Conservation (phyloP, 2,797 vertebrate genomes). For the Malacoraja senta region DNA sequence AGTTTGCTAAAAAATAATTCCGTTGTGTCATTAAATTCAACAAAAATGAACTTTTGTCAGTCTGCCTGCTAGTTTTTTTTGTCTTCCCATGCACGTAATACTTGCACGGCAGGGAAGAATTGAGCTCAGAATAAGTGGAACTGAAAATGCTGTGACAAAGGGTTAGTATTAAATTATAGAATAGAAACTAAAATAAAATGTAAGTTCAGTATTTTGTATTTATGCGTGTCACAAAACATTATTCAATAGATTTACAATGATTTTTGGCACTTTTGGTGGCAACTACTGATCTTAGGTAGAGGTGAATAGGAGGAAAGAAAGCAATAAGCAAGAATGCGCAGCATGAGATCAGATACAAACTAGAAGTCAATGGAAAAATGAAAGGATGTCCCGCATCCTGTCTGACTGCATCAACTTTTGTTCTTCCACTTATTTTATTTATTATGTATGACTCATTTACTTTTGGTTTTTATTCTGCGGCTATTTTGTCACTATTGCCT, state of each 20-base stretch:
- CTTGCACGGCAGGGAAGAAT: not conserved
- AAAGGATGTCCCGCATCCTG: not conserved
- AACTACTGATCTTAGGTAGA: not conserved
- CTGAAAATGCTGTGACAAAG: constrained; percentile 10
- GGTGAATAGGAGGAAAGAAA: not conserved
- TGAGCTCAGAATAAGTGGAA: not conserved
- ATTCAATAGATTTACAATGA: not conserved
- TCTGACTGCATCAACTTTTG: not conserved
- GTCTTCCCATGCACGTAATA: not conserved
- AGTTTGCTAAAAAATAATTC: not conserved
- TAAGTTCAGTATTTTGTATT: not conserved
- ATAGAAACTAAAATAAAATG: not conserved
- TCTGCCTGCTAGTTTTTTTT: not conserved
- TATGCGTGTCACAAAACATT: not conserved
- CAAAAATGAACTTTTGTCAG: not conserved
- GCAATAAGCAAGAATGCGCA: not conserved
- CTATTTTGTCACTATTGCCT: not conserved
- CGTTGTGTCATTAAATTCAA: not conserved
- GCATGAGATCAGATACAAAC: not conserved
- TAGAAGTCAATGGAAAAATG: not conserved
- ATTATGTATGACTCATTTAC: not conserved
- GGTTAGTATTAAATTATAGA: not conserved
- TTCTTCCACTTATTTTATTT: not conserved
- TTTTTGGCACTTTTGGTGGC: not conserved
- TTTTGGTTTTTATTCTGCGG: not conserved